Conservation (phyloP, 2,888 invertebrate genomes). For the Melipona bicolor region DNA sequence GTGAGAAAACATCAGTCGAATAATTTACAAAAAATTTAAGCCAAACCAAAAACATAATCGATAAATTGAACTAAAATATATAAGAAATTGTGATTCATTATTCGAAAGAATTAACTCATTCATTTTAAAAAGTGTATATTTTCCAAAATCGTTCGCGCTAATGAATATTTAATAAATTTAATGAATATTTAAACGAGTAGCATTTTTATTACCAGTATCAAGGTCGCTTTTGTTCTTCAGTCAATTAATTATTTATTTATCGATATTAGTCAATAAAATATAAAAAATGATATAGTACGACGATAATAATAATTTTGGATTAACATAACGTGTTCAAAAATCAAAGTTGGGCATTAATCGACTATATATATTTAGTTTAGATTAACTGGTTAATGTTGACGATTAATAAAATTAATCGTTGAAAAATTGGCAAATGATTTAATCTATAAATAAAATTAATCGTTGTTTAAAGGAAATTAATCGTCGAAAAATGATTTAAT, state of each 20-base stretch:
- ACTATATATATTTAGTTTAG: too few species aligned
- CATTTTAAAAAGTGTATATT: not conserved
- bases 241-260: constrained; percentile 4
- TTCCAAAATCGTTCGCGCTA: not conserved
- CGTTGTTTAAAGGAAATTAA: too few species aligned
- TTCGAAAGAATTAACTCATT: not conserved
- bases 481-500: too few species aligned
- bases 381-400: too few species aligned
- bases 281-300: not conserved
- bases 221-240: not conserved
- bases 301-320: constrained; percentile 5
- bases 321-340: not conserved
- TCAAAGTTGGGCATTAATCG: too few species aligned
- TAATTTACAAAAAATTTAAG: not conserved
- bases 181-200: not conserved
- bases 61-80: not conserved
- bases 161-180: not conserved
- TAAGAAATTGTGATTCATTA: not conserved
- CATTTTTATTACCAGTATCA: not conserved
- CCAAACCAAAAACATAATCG: not conserved
- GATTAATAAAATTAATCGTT: too few species aligned
- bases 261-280: not conserved
- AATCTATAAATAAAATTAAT: too few species aligned
- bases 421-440: too few species aligned
- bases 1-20: not conserved